Conservation (phyloP, 2,797 vertebrate species). For the Ptychobarbus kaznakovi region DNA sequence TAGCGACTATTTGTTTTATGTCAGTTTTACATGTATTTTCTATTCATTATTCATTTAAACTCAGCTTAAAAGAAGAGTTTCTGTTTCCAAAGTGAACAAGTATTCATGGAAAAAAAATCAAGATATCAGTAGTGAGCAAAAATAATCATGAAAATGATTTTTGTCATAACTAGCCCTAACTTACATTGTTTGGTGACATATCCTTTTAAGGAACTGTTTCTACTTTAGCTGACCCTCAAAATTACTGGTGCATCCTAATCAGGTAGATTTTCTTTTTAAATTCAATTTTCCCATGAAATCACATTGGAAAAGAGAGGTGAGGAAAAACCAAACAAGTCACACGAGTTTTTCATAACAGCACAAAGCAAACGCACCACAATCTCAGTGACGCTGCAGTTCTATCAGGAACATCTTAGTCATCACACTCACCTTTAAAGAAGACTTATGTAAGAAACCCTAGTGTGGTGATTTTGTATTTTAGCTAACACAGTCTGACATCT, state of each 20-base stretch:
- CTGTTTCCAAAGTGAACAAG: background rate
- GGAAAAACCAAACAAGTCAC: background rate
- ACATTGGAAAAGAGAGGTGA: background rate
- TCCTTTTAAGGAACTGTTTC: background rate
- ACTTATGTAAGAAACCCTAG: conserved; percentile 7
- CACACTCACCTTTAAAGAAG: conserved; percentile 22
- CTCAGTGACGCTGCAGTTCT: background rate
- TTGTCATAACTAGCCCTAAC: background rate
- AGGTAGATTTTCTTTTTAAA: background rate
- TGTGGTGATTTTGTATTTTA: background rate
- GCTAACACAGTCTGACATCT: conserved; percentile 16
- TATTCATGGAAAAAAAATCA: background rate
- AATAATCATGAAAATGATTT: background rate
- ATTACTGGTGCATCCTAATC: background rate
- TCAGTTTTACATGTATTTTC: background rate
- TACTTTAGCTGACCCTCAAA: background rate
- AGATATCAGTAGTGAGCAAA: background rate
- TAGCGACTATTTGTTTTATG: background rate
- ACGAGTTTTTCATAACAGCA: background rate
- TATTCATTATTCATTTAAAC: background rate
- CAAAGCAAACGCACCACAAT: conserved; percentile 1
- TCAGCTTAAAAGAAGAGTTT: background rate
- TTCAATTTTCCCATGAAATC: background rate
- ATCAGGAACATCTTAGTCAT: conserved; percentile 2
- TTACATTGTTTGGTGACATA: background rate